Conservation (phyloP, 2,797 vertebrate genomes). For the Bovichtus diacanthus region DNA sequence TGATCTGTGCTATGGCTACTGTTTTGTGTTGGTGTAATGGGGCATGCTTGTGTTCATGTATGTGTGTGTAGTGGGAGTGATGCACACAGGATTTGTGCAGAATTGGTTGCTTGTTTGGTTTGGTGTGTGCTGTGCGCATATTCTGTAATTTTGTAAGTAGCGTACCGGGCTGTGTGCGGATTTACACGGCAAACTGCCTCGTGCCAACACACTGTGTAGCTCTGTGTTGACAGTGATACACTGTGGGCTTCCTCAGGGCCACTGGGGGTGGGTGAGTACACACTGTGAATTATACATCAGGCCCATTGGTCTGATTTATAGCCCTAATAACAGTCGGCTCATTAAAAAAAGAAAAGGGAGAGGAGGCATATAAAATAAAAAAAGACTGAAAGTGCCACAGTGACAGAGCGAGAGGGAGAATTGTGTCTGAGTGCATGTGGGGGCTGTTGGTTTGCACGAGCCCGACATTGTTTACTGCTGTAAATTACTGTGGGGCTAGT, state of each 20-base stretch:
- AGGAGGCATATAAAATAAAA: slow-evolving; percentile 85
- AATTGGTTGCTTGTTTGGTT: background rate
- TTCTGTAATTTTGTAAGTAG: slow-evolving; percentile 35
- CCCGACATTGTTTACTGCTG: slow-evolving; percentile 95
- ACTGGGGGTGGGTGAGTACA: slow-evolving; percentile 95
- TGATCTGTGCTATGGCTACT: slow-evolving; percentile 88
- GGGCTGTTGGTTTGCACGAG: slow-evolving; percentile 68
- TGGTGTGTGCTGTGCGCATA: background rate
- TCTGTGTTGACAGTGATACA: slow-evolving; percentile 96
- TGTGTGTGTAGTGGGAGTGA: slow-evolving; percentile 27
- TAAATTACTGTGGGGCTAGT: slow-evolving; percentile 93
- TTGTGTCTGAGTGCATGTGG: slow-evolving; percentile 70
- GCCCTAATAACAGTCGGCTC: slow-evolving; percentile 99
- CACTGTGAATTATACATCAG: slow-evolving; percentile 99
- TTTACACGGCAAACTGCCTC: slow-evolving; percentile 35
- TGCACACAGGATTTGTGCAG: slow-evolving; percentile 6
- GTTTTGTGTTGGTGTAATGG: slow-evolving; percentile 75
- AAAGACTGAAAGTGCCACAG: slow-evolving; percentile 79
- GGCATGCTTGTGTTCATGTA: slow-evolving; percentile 39
- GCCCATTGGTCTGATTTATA: slow-evolving; percentile 98
- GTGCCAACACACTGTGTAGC: slow-evolving; percentile 62
- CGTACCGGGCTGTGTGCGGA: slow-evolving; percentile 1
- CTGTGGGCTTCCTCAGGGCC: slow-evolving; percentile 95
- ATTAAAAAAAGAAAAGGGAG: slow-evolving; percentile 94
- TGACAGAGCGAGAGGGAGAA: slow-evolving; percentile 72